Conservation (phyloP, 2,113 vertebrate genomes). For the Mustela lutreola region DNA sequence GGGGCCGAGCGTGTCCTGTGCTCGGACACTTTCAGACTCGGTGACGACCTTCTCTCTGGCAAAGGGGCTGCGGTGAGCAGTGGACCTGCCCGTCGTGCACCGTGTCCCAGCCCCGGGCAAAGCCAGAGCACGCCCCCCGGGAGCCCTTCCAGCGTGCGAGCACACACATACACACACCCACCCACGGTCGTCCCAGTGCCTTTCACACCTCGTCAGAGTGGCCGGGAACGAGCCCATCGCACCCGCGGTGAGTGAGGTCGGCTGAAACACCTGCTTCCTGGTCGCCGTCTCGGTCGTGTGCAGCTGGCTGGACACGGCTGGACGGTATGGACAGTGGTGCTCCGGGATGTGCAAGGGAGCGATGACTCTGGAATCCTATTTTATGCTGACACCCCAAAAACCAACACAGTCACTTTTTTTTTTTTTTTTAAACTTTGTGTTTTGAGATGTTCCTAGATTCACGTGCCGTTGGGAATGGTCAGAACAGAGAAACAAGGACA, state of each 20-base stretch:
- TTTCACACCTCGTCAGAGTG: too few relatives aligned
- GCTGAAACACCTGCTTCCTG: background rate
- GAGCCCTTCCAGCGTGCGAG: too few relatives aligned
- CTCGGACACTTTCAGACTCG: accelerated
- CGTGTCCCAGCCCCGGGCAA: accelerated
- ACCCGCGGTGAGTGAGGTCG: accelerated
- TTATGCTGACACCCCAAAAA: background rate
- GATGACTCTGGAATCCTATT: background rate
- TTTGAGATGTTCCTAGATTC: background rate
- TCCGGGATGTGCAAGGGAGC: too few relatives aligned
- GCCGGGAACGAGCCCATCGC: accelerated
- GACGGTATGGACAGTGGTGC: accelerated
- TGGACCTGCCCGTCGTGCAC: background rate
- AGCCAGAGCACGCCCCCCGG: too few relatives aligned
- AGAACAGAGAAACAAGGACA: accelerated
- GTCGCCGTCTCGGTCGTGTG: too few relatives aligned
- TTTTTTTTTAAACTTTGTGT: background rate
- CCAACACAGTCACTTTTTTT: background rate
- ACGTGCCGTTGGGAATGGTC: accelerated
- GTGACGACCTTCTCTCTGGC: accelerated
- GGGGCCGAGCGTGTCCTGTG: accelerated
- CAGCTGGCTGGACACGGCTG: too few relatives aligned
- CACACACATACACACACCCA: too few relatives aligned
- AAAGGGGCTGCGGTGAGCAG: accelerated
- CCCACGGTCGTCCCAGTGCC: too few relatives aligned